Evolutionary conservation across 2,113 vertebrate species (phyloP), one percentile per base, ranked within the genome.

Genomic region (Paraplagusia blochii): DNA sequence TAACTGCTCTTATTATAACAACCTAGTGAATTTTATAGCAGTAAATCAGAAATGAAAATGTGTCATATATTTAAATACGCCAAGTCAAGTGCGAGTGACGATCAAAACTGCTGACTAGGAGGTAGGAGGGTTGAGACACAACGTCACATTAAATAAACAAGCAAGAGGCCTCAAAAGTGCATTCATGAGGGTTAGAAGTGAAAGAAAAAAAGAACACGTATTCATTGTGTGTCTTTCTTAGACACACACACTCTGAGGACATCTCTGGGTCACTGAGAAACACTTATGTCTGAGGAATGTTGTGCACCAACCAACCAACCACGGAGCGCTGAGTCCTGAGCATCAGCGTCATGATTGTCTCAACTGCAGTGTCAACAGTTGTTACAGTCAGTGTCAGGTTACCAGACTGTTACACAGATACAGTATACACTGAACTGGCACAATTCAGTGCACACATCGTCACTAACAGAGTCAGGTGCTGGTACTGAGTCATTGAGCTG

Each of bases 271-370:
- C 54, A 53, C 43, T 59, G 38, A 58, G 38, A 12, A 22, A 48
- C 65, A 39, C 46, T 58, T 42, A 52, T 57, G 33, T 43, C 16
- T 12, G 11, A 53, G 18, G 47, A 69, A 58, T 61, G 48, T 2
- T 9, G 11, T 17, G 10, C 54, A 53, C 34, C 47, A 58, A 49
- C 42, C 47, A 58, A 49, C 42, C 36, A 58, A 56, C 46, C 39
- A 45, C 55, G 51, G 47, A 61, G 40, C 49, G 61, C 15, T 48
- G 44, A 47, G 56, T 59, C 50, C n/a, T 44, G 13, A 54, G 8
- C 17, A 22, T 46, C 5, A 35, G 1, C 39, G 1, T 60, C 38
- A 34, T 12, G 36, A 38, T 29, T 1, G 29, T 48, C 18, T 43
- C 34, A 38, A 39, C 57, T 43, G 58, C 29, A 12, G 14, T 9